Evolutionary conservation across 2,888 invertebrate species (phyloP).

Genomic region (Pemphredon lugubris): DNA sequence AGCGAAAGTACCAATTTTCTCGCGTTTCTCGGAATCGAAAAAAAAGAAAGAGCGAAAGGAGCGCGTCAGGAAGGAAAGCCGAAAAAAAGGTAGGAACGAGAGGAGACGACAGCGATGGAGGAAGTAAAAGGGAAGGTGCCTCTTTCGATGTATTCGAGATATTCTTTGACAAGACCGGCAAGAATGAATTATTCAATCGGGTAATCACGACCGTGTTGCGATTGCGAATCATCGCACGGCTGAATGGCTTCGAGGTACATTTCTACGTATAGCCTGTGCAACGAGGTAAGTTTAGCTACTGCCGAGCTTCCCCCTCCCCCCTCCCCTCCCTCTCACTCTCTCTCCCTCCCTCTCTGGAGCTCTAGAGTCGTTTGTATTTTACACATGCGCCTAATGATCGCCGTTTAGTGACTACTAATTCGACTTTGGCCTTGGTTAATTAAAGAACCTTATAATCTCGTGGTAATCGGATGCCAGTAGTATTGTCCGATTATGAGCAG

Average conservation of each 20-base stretch:
- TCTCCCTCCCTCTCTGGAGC: no score
- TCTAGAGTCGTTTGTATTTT: constrained; percentile 54
- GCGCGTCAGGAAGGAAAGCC: constrained; percentile 4
- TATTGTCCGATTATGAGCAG: background rate
- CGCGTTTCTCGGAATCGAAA: constrained; percentile 26
- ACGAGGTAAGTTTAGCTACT: constrained; percentile 18
- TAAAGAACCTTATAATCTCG: constrained; percentile 38
- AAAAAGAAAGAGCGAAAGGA: no score
- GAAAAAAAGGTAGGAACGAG: constrained; percentile 23
- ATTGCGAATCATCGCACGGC: constrained; percentile 72
- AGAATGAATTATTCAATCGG: constrained; percentile 79
- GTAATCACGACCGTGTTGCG: constrained; percentile 77
- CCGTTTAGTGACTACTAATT: constrained; percentile 57
- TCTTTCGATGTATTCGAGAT: constrained; percentile 64
- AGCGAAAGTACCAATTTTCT: constrained; percentile 46
- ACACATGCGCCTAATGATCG: constrained; percentile 50
- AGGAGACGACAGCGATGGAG: constrained; percentile 52
- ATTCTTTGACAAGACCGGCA: constrained; percentile 77
- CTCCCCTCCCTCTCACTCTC: no score
- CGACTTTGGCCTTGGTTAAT: constrained; percentile 60
- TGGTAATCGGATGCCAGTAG: background rate
- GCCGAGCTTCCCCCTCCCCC: constrained; percentile 19
- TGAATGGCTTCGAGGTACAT: constrained; percentile 31
- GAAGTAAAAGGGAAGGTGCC: constrained; percentile 49
- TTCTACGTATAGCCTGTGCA: constrained; percentile 42